Evolutionary conservation across 2,888 invertebrate genomes (phyloP).

Genomic region (Lasioglossum villosulum): DNA sequence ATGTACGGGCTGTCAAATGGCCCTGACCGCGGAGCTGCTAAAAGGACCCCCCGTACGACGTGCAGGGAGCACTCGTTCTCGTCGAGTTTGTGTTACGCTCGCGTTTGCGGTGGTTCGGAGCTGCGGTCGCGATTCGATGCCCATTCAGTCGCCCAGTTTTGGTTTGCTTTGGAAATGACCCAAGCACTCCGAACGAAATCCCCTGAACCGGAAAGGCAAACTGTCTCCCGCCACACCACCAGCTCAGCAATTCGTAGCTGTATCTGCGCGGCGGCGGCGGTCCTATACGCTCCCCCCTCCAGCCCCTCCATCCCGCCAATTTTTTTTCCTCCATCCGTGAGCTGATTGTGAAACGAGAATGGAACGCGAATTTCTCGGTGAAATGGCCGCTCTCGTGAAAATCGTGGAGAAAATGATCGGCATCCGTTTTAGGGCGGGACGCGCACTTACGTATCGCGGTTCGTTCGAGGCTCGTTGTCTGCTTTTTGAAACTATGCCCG

Average conservation of each 20-base stretch:
- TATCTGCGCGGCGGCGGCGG: slow-evolving; percentile 38
- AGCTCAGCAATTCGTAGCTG: slow-evolving; percentile 63
- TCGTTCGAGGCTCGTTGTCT: slow-evolving; percentile 7
- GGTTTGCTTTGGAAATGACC: slow-evolving; percentile 83
- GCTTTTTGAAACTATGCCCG: not conserved
- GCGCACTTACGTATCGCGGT: slow-evolving; percentile 4
- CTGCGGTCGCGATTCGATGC: slow-evolving; percentile 81
- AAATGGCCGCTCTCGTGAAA: slow-evolving; percentile 36
- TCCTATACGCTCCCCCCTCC: slow-evolving; percentile 22
- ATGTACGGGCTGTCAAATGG: slow-evolving; percentile 79
- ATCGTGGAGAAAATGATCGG: slow-evolving; percentile 53
- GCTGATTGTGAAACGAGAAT: slow-evolving; percentile 57
- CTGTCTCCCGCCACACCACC: slow-evolving; percentile 68
- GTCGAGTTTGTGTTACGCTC: slow-evolving; percentile 78
- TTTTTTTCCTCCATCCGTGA: slow-evolving; percentile 32
- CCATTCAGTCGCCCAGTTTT: slow-evolving; percentile 81
- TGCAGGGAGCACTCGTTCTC: slow-evolving; percentile 64
- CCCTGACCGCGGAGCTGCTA: slow-evolving; percentile 78
- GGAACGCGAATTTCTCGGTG: slow-evolving; percentile 39
- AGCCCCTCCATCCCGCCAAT: not conserved
- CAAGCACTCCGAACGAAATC: slow-evolving; percentile 78
- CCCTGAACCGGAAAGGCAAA: slow-evolving; percentile 80
- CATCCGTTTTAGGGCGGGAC: slow-evolving; percentile 29
- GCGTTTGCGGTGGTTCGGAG: slow-evolving; percentile 78
- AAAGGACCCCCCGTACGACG: slow-evolving; percentile 73